These are phyloP conservation scores for Calycopis cecrops DNA, from an alignment of 1,140 invertebrate genomes.

Conservation along the genomic window DNA sequence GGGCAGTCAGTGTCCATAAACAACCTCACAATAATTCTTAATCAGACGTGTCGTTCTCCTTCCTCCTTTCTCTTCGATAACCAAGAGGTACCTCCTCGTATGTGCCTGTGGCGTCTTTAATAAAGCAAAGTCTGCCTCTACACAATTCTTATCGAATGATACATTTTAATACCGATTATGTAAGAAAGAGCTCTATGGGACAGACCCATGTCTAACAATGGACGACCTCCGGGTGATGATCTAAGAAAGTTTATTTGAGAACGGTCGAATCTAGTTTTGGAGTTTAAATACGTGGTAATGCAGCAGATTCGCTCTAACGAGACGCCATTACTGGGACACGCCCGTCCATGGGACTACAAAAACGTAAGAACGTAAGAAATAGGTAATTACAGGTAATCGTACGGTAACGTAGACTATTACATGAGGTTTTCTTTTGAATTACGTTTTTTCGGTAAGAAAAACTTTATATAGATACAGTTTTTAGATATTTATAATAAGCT, in stretches of 20 bases:
- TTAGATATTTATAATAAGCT: too few species aligned
- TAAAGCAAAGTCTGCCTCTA: too few species aligned
- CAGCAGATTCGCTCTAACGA: conserved; percentile 67
- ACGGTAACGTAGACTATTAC: conserved; percentile 5
- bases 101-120: too few species aligned
- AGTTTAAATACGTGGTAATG: conserved; percentile 71
- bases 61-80: too few species aligned
- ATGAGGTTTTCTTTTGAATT: not conserved
- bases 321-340: conserved; percentile 54
- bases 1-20: too few species aligned
- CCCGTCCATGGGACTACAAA: conserved; percentile 34
- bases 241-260: conserved; percentile 71
- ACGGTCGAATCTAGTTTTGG: conserved; percentile 61
- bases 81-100: too few species aligned
- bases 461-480: not conserved
- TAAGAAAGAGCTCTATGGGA: too few species aligned
- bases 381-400: conserved; percentile 9
- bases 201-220: too few species aligned
- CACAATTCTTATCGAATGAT: conserved; percentile 42
- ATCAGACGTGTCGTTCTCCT: too few species aligned
- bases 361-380: conserved; percentile 29
- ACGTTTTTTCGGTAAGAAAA: not conserved
- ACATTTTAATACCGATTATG: conserved; percentile 67
- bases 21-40: too few species aligned
- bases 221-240: too few species aligned